Percentiles rank a stretch among this genome's conserved stretches.
phyloP scores from a whole-genome alignment of 2,888 invertebrate species.

The Globia sparganii region DNA sequence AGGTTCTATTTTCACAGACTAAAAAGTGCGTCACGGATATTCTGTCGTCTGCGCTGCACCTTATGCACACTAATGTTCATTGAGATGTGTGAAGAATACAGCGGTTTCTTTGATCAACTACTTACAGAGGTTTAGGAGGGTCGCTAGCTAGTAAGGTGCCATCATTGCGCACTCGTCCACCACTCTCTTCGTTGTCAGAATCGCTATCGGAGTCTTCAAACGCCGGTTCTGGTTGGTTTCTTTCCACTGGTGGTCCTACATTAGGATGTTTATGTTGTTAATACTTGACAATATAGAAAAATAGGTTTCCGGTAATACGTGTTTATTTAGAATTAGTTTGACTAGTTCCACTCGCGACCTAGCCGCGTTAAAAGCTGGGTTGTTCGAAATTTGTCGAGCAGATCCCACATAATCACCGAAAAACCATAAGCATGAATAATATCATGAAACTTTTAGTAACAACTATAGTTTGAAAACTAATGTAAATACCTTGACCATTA shows the following conservation, averaged over 20 bases:
- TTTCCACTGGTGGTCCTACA: constrained; percentile 87
- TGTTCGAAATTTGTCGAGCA: background rate
- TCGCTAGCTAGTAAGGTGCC: constrained; percentile 98
- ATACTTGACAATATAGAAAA: background rate
- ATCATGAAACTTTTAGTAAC: background rate
- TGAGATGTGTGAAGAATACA: background rate
- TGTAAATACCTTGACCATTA: constrained; percentile 84
- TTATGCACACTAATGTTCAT: background rate
- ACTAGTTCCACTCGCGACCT: background rate
- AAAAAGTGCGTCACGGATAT: too few relatives aligned
- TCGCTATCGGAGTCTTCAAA: constrained; percentile 95
- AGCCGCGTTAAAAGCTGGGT: background rate
- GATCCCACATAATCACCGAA: constrained; percentile 15
- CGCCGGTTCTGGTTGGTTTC: constrained; percentile 91
- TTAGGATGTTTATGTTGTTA: background rate
- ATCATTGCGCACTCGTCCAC: constrained; percentile 95
- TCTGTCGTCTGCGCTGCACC: too few relatives aligned
- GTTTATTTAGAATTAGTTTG: background rate
- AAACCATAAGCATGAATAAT: background rate
- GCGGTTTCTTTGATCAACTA: constrained; percentile 66
- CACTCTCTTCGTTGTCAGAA: constrained; percentile 95
- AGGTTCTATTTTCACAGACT: too few relatives aligned
- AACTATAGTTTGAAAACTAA: background rate
- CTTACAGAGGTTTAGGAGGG: constrained; percentile 99
- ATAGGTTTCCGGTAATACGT: background rate